Evolutionary conservation across 2,888 invertebrate genomes (phyloP).

Genomic region (Papilio elwesi): DNA sequence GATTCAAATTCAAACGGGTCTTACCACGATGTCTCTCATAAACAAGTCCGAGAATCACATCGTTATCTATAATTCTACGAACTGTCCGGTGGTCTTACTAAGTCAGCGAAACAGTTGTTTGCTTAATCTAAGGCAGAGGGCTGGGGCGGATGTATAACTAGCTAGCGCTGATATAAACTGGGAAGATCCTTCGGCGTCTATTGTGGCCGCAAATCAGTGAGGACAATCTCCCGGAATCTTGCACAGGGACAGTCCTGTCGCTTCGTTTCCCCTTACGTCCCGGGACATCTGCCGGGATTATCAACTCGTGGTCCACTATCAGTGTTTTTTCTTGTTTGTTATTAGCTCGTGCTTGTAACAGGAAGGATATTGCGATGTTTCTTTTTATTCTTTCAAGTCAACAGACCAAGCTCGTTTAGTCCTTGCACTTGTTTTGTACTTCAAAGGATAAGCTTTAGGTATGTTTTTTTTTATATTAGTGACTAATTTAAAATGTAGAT

Average conservation of each 20-base stretch:
- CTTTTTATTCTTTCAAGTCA: conserved; percentile 27
- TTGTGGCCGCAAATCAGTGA: conserved; percentile 71
- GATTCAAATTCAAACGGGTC: too few relatives aligned
- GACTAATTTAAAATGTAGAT: neutral
- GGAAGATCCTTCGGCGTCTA: conserved; percentile 57
- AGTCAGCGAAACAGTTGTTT: too few relatives aligned
- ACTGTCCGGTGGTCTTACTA: too few relatives aligned
- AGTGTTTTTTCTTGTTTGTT: conserved; percentile 63
- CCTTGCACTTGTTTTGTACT: conserved; percentile 27
- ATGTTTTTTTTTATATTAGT: neutral
- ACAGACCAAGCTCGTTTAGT: conserved; percentile 22
- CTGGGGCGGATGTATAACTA: too few relatives aligned
- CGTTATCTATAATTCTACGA: too few relatives aligned
- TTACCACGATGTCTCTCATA: too few relatives aligned
- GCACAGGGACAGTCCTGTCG: conserved; percentile 57
- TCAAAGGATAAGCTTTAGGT: conserved; percentile 5
- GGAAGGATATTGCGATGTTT: conserved; percentile 33
- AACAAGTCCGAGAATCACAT: too few relatives aligned
- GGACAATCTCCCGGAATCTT: conserved; percentile 71
- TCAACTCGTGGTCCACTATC: conserved; percentile 64
- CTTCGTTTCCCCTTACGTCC: conserved; percentile 66
- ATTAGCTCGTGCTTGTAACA: conserved; percentile 49
- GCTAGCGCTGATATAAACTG: conserved; percentile 61
- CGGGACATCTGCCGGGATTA: conserved; percentile 72
- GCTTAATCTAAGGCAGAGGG: too few relatives aligned